Percentiles rank a stretch among this genome's conserved stretches.
phyloP scores from a whole-genome alignment of 2,797 vertebrate genomes.

The Discoglossus pictus region DNA sequence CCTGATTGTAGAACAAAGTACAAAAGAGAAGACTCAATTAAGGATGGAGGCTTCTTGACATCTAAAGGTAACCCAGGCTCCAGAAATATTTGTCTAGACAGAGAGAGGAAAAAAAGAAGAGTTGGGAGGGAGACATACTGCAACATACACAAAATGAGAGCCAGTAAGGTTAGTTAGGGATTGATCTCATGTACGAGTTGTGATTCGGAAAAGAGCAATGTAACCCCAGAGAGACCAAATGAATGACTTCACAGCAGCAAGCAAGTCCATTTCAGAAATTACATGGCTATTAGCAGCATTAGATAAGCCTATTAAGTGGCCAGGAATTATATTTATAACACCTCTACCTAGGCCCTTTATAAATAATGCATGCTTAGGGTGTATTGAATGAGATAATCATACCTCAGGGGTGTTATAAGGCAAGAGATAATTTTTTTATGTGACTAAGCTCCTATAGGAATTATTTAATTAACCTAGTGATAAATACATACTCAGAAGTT shows the following conservation, averaged over 20 bases:
- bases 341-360: conserved; percentile 6
- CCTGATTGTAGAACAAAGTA: too few relatives aligned
- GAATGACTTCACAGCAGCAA: conserved; percentile 43
- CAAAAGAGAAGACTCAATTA: too few relatives aligned
- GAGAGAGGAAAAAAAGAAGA: too few relatives aligned
- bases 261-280: conserved; percentile 41
- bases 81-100: too few relatives aligned
- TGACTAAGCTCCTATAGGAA: conserved; percentile 11
- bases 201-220: conserved; percentile 12
- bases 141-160: not conserved
- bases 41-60: too few relatives aligned
- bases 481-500: conserved; percentile 30
- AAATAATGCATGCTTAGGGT: not conserved
- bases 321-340: conserved; percentile 38
- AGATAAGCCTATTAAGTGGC: conserved; percentile 45
- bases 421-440: conserved; percentile 18
- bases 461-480: conserved; percentile 28
- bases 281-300: conserved; percentile 40
- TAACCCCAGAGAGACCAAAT: conserved; percentile 34
- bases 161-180: conserved; percentile 12
- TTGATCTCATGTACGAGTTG: conserved; percentile 18
- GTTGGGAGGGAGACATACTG: not conserved
- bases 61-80: too few relatives aligned
- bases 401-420: conserved; percentile 35
- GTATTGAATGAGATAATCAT: conserved; percentile 16